Evolutionary conservation across 92 coral and sea anemone species (phyloP).

Genomic region (Pocillopora grandis): DNA sequence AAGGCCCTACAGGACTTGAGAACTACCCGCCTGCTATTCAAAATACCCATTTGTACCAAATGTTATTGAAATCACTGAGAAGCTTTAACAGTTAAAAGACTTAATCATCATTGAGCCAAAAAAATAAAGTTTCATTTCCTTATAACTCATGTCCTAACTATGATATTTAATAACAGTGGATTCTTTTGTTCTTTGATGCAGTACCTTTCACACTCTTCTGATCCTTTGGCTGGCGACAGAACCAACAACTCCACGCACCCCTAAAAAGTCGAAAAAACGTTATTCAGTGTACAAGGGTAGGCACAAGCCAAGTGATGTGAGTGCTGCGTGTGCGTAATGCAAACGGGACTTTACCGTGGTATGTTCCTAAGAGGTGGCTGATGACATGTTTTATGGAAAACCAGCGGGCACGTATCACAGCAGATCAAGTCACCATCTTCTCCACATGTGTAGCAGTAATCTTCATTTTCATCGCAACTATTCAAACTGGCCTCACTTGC

Average conservation of each 20-base stretch:
- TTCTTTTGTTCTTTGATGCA: not conserved
- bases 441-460: conserved; percentile 82
- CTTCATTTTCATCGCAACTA: conserved; percentile 56
- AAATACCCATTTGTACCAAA: too few species aligned
- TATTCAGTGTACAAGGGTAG: not conserved
- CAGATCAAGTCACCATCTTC: conserved; percentile 87
- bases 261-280: conserved; percentile 28
- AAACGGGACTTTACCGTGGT: conserved; percentile 68
- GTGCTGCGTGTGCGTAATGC: not conserved
- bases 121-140: too few species aligned
- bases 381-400: conserved; percentile 89
- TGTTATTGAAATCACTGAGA: too few species aligned
- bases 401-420: conserved; percentile 94
- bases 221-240: conserved; percentile 70
- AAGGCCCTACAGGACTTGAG: too few species aligned
- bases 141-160: too few species aligned
- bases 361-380: conserved; percentile 86
- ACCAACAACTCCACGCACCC: conserved; percentile 86
- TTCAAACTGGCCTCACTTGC: conserved; percentile 28
- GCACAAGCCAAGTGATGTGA: not conserved
- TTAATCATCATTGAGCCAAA: too few species aligned
- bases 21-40: too few species aligned
- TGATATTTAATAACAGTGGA: too few species aligned
- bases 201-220: conserved; percentile 19
- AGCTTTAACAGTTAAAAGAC: too few species aligned